phyloP scores from a whole-genome alignment of 2,113 vertebrate genomes.

The Numenius arquata region DNA sequence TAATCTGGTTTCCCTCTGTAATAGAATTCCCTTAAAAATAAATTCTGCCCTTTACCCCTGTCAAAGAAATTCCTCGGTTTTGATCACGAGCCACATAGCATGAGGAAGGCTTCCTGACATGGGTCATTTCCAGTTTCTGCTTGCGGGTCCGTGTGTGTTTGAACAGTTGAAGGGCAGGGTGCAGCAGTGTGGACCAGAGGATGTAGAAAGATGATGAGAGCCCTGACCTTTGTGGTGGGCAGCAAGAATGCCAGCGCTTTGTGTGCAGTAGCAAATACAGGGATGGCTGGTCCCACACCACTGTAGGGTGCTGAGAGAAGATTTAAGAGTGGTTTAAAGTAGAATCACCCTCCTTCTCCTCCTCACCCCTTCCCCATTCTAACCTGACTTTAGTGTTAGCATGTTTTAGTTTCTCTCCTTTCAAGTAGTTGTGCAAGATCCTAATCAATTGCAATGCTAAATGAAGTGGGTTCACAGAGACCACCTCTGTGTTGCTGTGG shows the following conservation, averaged over 20 bases:
- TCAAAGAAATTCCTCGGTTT: slow-evolving; percentile 25
- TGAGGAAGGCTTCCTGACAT: slow-evolving; percentile 14
- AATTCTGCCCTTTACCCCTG: slow-evolving; percentile 23
- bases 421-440: not conserved
- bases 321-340: not conserved
- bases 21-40: slow-evolving; percentile 26
- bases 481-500: not conserved
- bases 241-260: not conserved
- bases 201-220: not conserved
- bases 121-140: slow-evolving; percentile 33
- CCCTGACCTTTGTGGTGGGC: not conserved
- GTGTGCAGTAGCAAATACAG: not conserved
- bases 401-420: not conserved
- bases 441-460: not conserved
- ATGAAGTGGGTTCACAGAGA: not conserved
- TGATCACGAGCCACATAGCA: slow-evolving; percentile 22
- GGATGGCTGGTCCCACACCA: not conserved
- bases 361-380: not conserved
- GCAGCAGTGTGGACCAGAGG: not conserved
- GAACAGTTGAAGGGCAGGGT: slow-evolving; percentile 21
- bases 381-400: not conserved
- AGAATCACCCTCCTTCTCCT: not conserved
- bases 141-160: not conserved
- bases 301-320: not conserved
- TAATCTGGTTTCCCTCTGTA: slow-evolving; percentile 10